Base-by-base conservation (phyloP, 2,888 invertebrate species). In the Papilio protenor region DNA sequence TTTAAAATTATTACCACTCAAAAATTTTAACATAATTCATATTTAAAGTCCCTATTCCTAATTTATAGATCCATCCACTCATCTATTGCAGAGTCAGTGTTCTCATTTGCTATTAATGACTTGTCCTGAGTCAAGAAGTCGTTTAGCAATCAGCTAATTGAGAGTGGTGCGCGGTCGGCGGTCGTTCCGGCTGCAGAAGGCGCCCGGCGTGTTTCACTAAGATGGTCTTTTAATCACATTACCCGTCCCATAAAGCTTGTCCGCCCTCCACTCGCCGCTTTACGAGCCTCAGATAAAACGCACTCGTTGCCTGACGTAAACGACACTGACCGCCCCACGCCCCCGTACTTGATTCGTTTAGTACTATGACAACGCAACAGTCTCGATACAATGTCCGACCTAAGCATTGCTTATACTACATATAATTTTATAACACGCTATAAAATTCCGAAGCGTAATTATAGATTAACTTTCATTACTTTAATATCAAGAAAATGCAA, bases 211-310 rank as follows among this genome's bases (percentile, higher is more conserved):
- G 14, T 69, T 69, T 69, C 66, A 69, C 66, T 69, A 21, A 69
- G 45, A 69, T 69, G 45, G 73, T 59, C 57, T 73, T 49, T 76
- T 78, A 78, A 78, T 78, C 70, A 76, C 75, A 72, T 72, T 78
- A 76, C 76, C 73, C 72, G 76, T 66, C 55, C 66, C 78, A 76
- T 78, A 76, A 78, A 77, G 49, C 61, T 69, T 33, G 76, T 59
- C 47, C 47, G 71, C 71, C 61, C 49, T 47, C 59, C 27, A 61
- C 71, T 71, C 59, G 70, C 57, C 55, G 71, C 71, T 57, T 78
- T 61, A 71, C 57, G 52, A 52, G 59, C 23, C 77, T 73, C 14
- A 73, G 70, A 75, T 78, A 78, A 78, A 75, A 75, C 70, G 59
- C 77, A 77, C 72, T 52, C 77, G 73, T n/a, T 61, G 76, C 18